Evolutionary conservation across 2,888 invertebrate genomes (phyloP), one percentile per base, ranked within the genome.

Genomic region (Acrocera orbiculus): DNA sequence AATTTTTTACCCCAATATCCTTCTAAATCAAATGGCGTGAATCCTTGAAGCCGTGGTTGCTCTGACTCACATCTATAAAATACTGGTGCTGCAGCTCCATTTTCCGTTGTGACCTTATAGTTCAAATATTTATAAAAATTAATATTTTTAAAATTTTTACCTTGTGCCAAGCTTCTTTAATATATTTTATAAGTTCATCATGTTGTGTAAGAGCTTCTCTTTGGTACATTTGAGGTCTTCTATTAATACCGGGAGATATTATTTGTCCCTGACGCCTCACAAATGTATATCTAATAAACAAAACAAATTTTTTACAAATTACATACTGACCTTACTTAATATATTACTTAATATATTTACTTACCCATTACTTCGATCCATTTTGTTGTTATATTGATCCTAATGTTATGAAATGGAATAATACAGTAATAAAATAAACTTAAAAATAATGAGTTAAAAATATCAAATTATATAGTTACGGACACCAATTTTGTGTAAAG

Each of bases 101-200:
- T 74, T 46, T 75, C 73, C 30, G 47, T 52, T 25, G 32, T 40
- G 25, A 35, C 32, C 27, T 31, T 25, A 19, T 9, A 24, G 17
- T 16, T 16, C n/a, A n/a, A 17, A 3, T 19, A 19, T 9, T 11
- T 11, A 19, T 22, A 24, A n/a, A 23, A 19, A 34, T 29, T n/a
- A 13, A 36, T 11, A 10, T 7, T 29, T 32, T 20, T 4, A 26
- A 23, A 16, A 14, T 11, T 43, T 48, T 49, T 41, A 74, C 74
- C 65, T 73, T 73, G 55, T 67, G 72, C 77, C 77, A 77, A 36
- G 76, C 78, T 45, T 81, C 81, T 52, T 70, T 74, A 44, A 82
- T 77, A 51, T 77, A 83, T 51, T 73, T 76, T 45, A 82, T 79
- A 49, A 82, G 63, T 56, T 81, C 81, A 51, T 80, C 80, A 46